These are phyloP conservation scores for Platyura marginata DNA, from an alignment of 1,140 invertebrate genomes.

Conservation along the genomic window DNA sequence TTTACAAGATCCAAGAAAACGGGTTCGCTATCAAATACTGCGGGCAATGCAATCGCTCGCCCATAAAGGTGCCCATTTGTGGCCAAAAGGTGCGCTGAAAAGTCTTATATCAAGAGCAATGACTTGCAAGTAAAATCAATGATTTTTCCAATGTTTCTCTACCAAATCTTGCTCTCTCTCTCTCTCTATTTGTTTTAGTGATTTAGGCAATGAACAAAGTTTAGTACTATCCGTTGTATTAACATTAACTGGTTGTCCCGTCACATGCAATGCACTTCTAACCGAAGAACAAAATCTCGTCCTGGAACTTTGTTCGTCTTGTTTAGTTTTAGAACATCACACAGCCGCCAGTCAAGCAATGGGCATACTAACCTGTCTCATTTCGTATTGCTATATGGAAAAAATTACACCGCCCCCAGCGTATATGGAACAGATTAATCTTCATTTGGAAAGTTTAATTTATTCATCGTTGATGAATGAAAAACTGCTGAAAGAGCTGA, in stretches of 20 bases:
- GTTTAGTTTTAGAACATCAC: slow-evolving; percentile 39
- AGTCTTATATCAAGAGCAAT: slow-evolving; percentile 30
- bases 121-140: slow-evolving; percentile 8
- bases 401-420: slow-evolving; percentile 10
- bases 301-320: slow-evolving; percentile 30
- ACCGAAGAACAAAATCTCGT: slow-evolving; percentile 28
- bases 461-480: slow-evolving; percentile 13
- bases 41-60: slow-evolving; percentile 58
- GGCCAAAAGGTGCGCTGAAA: slow-evolving; percentile 51
- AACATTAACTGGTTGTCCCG: slow-evolving; percentile 32
- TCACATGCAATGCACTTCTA: slow-evolving; percentile 30
- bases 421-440: slow-evolving; percentile 18
- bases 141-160: slow-evolving; percentile 2
- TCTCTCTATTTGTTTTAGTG: slow-evolving; percentile 9
- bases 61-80: slow-evolving; percentile 57
- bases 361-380: slow-evolving; percentile 42
- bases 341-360: slow-evolving; percentile 46
- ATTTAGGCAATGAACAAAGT: slow-evolving; percentile 15
- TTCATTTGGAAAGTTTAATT: slow-evolving; percentile 22
- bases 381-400: slow-evolving; percentile 39
- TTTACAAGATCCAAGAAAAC: slow-evolving; percentile 36
- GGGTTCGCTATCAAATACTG: slow-evolving; percentile 56
- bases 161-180: slow-evolving; percentile 3
- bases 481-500: slow-evolving; percentile 13
- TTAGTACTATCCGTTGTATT: slow-evolving; percentile 25